Evolutionary conservation across 2,888 invertebrate genomes (phyloP).

Genomic region (Anthoptus insignis): DNA sequence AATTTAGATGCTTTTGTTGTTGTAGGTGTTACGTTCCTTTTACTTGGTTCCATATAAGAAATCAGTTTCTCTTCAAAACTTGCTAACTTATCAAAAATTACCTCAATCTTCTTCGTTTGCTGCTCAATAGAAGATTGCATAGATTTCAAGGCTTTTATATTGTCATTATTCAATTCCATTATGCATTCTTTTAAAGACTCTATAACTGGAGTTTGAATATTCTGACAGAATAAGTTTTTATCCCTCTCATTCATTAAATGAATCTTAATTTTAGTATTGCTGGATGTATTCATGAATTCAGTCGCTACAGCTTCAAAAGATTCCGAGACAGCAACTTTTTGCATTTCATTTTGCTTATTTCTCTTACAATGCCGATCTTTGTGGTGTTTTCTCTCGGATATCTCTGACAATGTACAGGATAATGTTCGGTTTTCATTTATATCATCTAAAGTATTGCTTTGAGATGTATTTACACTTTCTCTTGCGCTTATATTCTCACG

Average conservation of each 20-base stretch:
- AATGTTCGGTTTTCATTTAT: conserved; percentile 70
- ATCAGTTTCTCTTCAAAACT: conserved; percentile 67
- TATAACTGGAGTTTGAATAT: conserved; percentile 68
- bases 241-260: conserved; percentile 77
- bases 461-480: conserved; percentile 64
- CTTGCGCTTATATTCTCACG: conserved; percentile 58
- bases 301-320: conserved; percentile 74
- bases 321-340: conserved; percentile 64
- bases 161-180: conserved; percentile 57
- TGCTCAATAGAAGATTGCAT: conserved; percentile 60
- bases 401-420: conserved; percentile 69
- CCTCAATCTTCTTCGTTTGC: conserved; percentile 64
- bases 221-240: conserved; percentile 67
- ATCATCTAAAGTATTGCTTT: conserved; percentile 72
- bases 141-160: conserved; percentile 56
- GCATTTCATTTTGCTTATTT: conserved; percentile 52
- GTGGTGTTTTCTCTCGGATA: conserved; percentile 63
- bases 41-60: conserved; percentile 14
- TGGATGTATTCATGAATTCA: conserved; percentile 58
- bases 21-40: conserved; percentile 11
- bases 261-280: conserved; percentile 71
- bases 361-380: conserved; percentile 50
- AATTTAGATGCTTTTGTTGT: conserved; percentile 61
- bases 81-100: conserved; percentile 63
- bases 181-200: conserved; percentile 69